Conservation (phyloP, 2,113 vertebrate genomes). For the Chlamydotis undulata region DNA sequence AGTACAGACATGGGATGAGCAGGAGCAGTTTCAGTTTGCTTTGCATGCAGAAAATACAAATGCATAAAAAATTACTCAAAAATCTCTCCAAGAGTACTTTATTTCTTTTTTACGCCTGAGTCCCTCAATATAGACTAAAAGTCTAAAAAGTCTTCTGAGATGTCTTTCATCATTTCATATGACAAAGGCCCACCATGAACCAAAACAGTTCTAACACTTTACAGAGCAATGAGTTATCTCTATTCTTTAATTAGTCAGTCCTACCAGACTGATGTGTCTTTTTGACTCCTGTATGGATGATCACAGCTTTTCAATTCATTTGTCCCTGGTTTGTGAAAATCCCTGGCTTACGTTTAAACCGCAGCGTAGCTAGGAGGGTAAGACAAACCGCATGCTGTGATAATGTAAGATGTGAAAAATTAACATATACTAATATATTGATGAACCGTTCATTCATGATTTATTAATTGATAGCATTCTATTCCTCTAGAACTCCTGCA, state of each 20-base stretch:
- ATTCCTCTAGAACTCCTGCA: not conserved
- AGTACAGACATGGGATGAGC: not conserved
- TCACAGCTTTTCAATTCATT: not conserved
- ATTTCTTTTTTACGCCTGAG: not conserved
- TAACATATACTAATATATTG: not conserved
- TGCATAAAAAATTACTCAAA: not conserved
- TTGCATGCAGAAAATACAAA: not conserved
- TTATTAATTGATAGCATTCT: not conserved
- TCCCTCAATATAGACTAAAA: not conserved
- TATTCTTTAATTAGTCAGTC: not conserved
- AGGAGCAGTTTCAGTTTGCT: not conserved
- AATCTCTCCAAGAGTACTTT: not conserved
- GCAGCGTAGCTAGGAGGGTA: not conserved
- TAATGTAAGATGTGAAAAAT: conserved; percentile 14
- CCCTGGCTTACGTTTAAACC: not conserved
- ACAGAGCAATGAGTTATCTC: not conserved
- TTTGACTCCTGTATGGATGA: not conserved
- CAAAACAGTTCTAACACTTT: not conserved
- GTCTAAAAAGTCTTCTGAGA: not conserved
- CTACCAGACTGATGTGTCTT: not conserved
- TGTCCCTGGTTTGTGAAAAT: not conserved
- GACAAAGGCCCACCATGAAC: not conserved
- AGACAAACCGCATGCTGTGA: not conserved
- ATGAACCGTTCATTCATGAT: not conserved
- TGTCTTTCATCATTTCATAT: not conserved